Evolutionary conservation across 2,113 vertebrate species (phyloP).

Genomic region (Ariopsis seemanni): DNA sequence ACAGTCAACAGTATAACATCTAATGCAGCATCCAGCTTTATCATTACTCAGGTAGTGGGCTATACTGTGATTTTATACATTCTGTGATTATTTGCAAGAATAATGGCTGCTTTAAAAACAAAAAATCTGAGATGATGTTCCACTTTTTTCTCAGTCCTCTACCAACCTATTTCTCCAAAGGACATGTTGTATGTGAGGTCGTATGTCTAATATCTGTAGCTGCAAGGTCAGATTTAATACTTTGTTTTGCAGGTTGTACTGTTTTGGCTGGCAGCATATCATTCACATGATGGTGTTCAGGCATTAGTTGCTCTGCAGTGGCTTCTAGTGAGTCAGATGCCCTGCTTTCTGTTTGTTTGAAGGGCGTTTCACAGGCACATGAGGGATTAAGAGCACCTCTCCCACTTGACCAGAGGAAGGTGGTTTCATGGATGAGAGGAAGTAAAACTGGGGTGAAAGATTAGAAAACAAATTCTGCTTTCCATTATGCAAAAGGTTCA

Average conservation of each 20-base stretch:
- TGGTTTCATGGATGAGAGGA: slow-evolving; percentile 21
- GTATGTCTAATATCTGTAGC: slow-evolving; percentile 1
- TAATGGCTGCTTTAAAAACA: slow-evolving; percentile 5
- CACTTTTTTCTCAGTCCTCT: not conserved
- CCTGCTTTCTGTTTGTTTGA: not conserved
- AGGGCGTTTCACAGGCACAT: slow-evolving; percentile 28
- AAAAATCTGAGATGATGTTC: not conserved
- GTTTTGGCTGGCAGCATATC: not conserved
- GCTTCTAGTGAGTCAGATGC: slow-evolving; percentile 23
- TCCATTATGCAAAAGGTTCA: not conserved
- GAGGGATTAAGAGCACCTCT: slow-evolving; percentile 24
- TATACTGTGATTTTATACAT: not conserved
- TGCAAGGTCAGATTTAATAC: slow-evolving; percentile 20
- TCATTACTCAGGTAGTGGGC: not conserved
- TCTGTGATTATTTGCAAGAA: slow-evolving; percentile 7
- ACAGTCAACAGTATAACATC: not conserved
- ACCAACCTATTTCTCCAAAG: not conserved
- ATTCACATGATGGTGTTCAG: slow-evolving; percentile 11
- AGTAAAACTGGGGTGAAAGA: slow-evolving; percentile 1
- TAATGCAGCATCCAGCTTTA: not conserved
- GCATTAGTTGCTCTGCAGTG: not conserved
- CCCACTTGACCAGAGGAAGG: slow-evolving; percentile 12
- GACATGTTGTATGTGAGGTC: slow-evolving; percentile 13
- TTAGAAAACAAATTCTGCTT: not conserved
- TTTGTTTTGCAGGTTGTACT: not conserved